Conservation (phyloP, 2,888 invertebrate genomes). For the Tipula vernalis region DNA sequence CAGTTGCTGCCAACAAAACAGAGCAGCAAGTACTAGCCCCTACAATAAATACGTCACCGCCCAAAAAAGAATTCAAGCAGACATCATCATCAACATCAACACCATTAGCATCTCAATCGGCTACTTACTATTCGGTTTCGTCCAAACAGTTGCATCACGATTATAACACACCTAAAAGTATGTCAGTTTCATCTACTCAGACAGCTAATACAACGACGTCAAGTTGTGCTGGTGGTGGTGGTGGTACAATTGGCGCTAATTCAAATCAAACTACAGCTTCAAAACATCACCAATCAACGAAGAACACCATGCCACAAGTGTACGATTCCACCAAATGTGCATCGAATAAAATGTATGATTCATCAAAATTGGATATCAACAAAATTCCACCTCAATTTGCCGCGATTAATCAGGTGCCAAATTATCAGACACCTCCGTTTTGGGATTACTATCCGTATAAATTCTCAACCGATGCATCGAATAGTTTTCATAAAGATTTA, state of each 20-base stretch:
- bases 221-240: neutral
- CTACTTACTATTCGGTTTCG: neutral
- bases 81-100: neutral
- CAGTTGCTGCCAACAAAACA: neutral
- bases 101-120: neutral
- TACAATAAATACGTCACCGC: slow-evolving; percentile 8
- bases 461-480: slow-evolving; percentile 45
- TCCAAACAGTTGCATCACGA: neutral
- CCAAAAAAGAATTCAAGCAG: slow-evolving; percentile 7
- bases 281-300: neutral
- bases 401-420: slow-evolving; percentile 48
- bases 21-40: neutral
- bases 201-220: neutral
- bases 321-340: slow-evolving; percentile 20
- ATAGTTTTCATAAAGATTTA: slow-evolving; percentile 41
- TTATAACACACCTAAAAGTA: neutral
- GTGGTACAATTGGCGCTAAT: neutral
- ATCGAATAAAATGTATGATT: slow-evolving; percentile 19
- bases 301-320: neutral
- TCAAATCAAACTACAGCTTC: slow-evolving; percentile 15
- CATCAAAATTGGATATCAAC: slow-evolving; percentile 35
- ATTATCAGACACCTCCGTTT: slow-evolving; percentile 51
- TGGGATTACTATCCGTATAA: slow-evolving; percentile 53
- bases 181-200: neutral
- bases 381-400: slow-evolving; percentile 48